Percentiles rank a stretch among this genome's conserved stretches.
These are phyloP conservation scores for Melanostoma scalare DNA, from an alignment of 2,888 invertebrate genomes.

Conservation along the genomic window DNA sequence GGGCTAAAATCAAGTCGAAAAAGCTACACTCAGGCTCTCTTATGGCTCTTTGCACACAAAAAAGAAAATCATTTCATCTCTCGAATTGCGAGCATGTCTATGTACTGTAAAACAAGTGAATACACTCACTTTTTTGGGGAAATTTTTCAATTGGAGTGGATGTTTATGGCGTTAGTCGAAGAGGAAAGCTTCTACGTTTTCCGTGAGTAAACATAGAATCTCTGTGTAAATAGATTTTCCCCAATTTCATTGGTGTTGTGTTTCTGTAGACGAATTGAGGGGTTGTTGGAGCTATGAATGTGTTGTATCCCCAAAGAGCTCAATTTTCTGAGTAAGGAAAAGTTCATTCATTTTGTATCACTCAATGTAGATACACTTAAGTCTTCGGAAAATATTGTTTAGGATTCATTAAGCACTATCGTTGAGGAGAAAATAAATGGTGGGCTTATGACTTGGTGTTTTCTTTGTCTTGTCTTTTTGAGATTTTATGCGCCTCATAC, in stretches of 20 bases:
- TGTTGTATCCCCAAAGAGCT: neutral
- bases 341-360: no score
- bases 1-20: slow-evolving; percentile 4
- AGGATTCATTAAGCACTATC: no score
- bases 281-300: neutral
- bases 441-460: no score
- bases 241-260: neutral
- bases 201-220: neutral
- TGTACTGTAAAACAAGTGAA: neutral
- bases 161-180: neutral
- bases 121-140: neutral
- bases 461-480: no score
- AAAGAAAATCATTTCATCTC: neutral
- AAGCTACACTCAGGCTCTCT: slow-evolving; percentile 25
- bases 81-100: neutral
- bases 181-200: slow-evolving; percentile 10
- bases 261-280: neutral
- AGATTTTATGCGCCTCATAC: no score
- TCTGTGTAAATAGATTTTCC: slow-evolving; percentile 8
- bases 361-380: no score
- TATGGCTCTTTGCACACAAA: neutral
- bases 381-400: no score
- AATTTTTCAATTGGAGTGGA: neutral
- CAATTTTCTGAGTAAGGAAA: neutral
- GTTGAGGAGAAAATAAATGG: no score